Evolutionary conservation across 1,140 invertebrate genomes (phyloP).

Genomic region (Gyrodactylus bullatarudis): DNA sequence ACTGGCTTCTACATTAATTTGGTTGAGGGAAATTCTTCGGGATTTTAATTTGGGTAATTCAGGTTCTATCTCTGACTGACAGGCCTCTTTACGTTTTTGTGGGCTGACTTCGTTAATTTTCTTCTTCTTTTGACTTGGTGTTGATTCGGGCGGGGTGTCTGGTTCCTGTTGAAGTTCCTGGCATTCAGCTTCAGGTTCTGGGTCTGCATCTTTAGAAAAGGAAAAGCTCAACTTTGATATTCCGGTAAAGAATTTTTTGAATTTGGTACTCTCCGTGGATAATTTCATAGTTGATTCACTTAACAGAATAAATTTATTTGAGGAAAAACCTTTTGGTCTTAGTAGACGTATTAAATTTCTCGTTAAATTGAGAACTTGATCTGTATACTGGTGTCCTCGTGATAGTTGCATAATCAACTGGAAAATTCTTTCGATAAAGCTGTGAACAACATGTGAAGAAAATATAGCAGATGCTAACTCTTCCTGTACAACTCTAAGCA

Average conservation of each 20-base stretch:
- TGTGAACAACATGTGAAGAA: background rate
- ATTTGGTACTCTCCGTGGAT: background rate
- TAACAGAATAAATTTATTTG: background rate
- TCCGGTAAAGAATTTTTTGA: background rate
- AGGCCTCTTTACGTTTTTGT: background rate
- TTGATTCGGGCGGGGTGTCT: background rate
- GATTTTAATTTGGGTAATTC: background rate
- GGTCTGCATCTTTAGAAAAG: background rate
- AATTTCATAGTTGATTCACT: background rate
- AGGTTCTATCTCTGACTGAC: background rate
- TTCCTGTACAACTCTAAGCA: background rate
- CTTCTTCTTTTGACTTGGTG: background rate
- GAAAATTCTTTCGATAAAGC: background rate
- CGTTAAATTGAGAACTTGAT: background rate
- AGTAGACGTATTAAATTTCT: background rate
- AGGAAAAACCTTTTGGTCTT: background rate
- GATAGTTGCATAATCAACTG: background rate
- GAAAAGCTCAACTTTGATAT: background rate
- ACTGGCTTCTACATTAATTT: too few species aligned
- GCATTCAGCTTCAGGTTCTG: background rate
- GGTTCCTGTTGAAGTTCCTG: background rate
- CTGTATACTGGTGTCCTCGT: background rate
- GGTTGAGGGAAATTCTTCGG: background rate
- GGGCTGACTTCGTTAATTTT: background rate
- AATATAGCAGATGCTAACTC: background rate